A percentile compares a stretch with the other conserved stretches of the same genome.
Evolutionary conservation across 1,140 invertebrate species (phyloP).

Genomic region (Adoxophyes honmai): DNA sequence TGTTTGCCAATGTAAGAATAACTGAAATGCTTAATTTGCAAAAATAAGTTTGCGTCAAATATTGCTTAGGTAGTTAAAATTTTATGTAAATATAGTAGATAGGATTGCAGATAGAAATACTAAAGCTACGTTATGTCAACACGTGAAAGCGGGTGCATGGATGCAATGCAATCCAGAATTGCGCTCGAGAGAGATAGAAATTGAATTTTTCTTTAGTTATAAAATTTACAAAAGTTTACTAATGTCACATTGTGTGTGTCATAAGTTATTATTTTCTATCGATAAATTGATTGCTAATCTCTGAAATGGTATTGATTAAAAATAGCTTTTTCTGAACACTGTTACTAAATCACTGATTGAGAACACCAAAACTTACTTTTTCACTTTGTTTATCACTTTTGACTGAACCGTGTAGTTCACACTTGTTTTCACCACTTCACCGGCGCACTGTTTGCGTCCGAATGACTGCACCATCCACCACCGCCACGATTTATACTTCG

Average conservation of each 20-base stretch:
- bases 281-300: too few species aligned
- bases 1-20: too few species aligned
- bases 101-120: constrained; percentile 23
- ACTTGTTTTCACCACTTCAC: constrained; percentile 55
- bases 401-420: constrained; percentile 24
- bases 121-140: background rate
- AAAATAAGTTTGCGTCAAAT: too few species aligned
- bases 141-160: constrained; percentile 8
- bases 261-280: too few species aligned
- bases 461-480: constrained; percentile 65
- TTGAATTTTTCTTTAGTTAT: too few species aligned
- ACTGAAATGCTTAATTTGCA: too few species aligned
- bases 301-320: too few species aligned
- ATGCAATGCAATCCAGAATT: background rate
- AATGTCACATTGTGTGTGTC: too few species aligned
- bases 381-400: constrained; percentile 55
- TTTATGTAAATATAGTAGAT: too few species aligned
- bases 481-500: constrained; percentile 69
- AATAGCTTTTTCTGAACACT: background rate
- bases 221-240: too few species aligned
- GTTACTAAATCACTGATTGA: background rate
- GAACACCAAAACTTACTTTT: constrained; percentile 55
- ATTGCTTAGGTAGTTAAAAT: too few species aligned
- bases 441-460: constrained; percentile 61
- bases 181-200: too few species aligned